These are phyloP conservation scores for Litocranius walleri DNA, from an alignment of 2,113 vertebrate genomes.

Conservation along the genomic window DNA sequence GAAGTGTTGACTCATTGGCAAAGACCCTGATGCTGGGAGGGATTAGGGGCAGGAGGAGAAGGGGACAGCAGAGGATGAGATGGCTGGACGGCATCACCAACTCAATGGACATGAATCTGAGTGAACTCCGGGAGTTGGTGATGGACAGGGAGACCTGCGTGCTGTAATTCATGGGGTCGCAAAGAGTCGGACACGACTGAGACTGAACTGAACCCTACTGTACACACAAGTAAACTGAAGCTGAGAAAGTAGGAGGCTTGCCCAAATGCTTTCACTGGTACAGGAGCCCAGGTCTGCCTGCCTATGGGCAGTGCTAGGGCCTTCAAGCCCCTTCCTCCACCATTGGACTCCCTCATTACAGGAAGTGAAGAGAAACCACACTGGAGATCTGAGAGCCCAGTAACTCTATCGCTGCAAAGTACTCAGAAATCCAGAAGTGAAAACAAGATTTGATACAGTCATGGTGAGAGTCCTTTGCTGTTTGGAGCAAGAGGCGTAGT, in stretches of 20 bases:
- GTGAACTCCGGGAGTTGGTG: too few species aligned
- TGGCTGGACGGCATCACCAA: too few species aligned
- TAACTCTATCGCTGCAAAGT: neutral
- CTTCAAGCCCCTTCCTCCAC: neutral
- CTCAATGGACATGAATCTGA: accelerated
- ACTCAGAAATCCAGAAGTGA: neutral
- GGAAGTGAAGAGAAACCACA: neutral
- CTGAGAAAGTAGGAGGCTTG: neutral
- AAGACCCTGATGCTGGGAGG: too few species aligned
- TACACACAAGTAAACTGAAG: neutral
- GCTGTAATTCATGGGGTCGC: too few species aligned
- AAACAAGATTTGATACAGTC: neutral
- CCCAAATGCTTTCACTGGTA: neutral
- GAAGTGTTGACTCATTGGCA: too few species aligned
- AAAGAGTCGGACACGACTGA: too few species aligned
- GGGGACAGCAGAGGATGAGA: too few species aligned
- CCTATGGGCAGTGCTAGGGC: neutral
- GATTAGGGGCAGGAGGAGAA: too few species aligned
- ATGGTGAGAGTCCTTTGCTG: neutral
- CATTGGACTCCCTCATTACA: neutral
- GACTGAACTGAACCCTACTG: neutral
- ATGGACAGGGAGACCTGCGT: too few species aligned
- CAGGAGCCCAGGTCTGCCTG: neutral
- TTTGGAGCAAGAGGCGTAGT: neutral
- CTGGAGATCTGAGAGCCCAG: neutral